phyloP scores from a whole-genome alignment of 92 coral and sea anemone species.

The Siderastrea siderea region DNA sequence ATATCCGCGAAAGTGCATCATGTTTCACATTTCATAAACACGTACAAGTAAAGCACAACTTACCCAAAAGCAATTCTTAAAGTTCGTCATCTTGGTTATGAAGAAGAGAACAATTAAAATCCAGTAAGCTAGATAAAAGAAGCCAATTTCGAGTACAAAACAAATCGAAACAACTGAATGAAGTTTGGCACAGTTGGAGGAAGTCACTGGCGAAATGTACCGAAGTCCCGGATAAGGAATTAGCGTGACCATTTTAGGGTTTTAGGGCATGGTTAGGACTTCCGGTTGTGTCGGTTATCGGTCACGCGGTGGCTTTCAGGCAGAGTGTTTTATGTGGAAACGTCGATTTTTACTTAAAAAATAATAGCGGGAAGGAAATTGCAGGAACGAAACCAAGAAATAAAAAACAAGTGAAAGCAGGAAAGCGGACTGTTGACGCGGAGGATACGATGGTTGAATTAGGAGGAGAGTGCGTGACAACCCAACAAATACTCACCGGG shows the following conservation, averaged over 20 bases:
- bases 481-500: too few relatives aligned
- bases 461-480: too few relatives aligned
- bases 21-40: too few relatives aligned
- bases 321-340: too few relatives aligned
- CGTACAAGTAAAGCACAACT: constrained; percentile 25
- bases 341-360: too few relatives aligned
- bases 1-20: neutral
- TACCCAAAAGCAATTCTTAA: constrained; percentile 73
- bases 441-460: too few relatives aligned
- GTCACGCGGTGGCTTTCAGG: too few relatives aligned
- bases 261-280: neutral
- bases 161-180: neutral
- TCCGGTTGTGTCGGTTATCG: neutral
- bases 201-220: neutral
- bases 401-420: too few relatives aligned
- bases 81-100: constrained; percentile 43
- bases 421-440: too few relatives aligned
- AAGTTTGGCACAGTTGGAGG: neutral
- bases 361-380: too few relatives aligned
- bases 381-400: too few relatives aligned
- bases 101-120: neutral
- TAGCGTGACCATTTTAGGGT: neutral
- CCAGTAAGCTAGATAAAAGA: too few relatives aligned
- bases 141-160: neutral
- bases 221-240: constrained; percentile 12